Evolutionary conservation across 1,140 invertebrate species (phyloP).

Genomic region (Platyura marginata): DNA sequence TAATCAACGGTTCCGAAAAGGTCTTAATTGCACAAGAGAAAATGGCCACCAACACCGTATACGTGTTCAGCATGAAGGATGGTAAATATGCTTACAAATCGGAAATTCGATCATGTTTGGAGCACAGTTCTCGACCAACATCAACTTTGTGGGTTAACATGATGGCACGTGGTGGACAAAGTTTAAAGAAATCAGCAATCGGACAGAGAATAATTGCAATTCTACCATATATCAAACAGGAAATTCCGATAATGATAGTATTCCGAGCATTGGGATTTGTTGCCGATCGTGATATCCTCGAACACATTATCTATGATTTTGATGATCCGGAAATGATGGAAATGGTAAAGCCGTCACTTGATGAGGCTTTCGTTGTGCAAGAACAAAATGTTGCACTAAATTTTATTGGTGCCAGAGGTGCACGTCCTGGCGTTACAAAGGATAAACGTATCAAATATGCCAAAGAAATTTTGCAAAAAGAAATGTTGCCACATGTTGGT

Average conservation of each 20-base stretch:
- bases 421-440: constrained; percentile 91
- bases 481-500: constrained; percentile 98
- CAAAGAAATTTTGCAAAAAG: constrained; percentile 95
- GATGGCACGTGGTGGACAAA: constrained; percentile 92
- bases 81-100: constrained; percentile 96
- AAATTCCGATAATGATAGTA: constrained; percentile 99
- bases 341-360: constrained; percentile 97
- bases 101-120: constrained; percentile 89
- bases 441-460: constrained; percentile 99
- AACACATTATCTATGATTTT: constrained; percentile 98
- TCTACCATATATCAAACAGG: constrained; percentile 95
- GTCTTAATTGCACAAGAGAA: constrained; percentile 97
- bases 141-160: constrained; percentile 98
- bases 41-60: constrained; percentile 99
- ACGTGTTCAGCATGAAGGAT: constrained; percentile 97
- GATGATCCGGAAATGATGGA: constrained; percentile 99
- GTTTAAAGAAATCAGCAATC: constrained; percentile 91
- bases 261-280: constrained; percentile 95
- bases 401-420: constrained; percentile 93
- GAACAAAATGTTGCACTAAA: constrained; percentile 97
- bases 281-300: constrained; percentile 93
- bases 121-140: constrained; percentile 83
- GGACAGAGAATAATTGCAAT: constrained; percentile 96
- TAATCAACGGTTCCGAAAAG: constrained; percentile 93
- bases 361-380: constrained; percentile 98